Percentiles rank a stretch among this genome's conserved stretches.
These are phyloP conservation scores for Drosophila subpulchrella DNA, from an alignment of 1,140 invertebrate genomes.

Conservation along the genomic window DNA sequence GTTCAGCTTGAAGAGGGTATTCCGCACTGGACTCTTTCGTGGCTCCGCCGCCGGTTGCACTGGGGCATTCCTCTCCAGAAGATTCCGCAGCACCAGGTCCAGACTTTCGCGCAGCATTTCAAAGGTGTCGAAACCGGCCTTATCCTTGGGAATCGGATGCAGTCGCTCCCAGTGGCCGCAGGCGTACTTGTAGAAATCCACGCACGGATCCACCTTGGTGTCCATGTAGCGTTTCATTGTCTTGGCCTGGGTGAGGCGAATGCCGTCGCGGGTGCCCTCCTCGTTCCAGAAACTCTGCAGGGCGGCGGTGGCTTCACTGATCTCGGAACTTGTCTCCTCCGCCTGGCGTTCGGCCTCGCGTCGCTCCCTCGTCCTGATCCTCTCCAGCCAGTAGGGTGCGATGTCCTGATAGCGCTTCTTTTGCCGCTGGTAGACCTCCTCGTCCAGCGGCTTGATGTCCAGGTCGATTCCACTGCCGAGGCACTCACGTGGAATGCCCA, in stretches of 20 bases:
- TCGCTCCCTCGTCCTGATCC: slow-evolving; percentile 26
- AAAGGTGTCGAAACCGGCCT: slow-evolving; percentile 92
- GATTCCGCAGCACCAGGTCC: slow-evolving; percentile 88
- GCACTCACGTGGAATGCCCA: slow-evolving; percentile 72
- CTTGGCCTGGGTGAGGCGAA: slow-evolving; percentile 86
- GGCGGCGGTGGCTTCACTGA: slow-evolving; percentile 37
- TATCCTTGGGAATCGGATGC: slow-evolving; percentile 94
- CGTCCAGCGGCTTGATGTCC: slow-evolving; percentile 8
- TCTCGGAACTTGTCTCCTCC: not conserved
- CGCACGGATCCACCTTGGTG: slow-evolving; percentile 90
- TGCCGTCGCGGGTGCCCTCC: slow-evolving; percentile 85
- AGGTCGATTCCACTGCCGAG: slow-evolving; percentile 31
- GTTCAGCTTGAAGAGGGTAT: slow-evolving; percentile 58
- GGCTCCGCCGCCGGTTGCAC: slow-evolving; percentile 22
- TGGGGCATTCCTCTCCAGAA: slow-evolving; percentile 85
- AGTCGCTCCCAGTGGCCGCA: slow-evolving; percentile 94
- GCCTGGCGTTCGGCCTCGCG: slow-evolving; percentile 50
- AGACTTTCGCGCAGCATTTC: slow-evolving; percentile 92
- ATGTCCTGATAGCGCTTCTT: slow-evolving; percentile 36
- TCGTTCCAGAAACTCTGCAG: slow-evolving; percentile 86
- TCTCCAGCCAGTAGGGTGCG: slow-evolving; percentile 32
- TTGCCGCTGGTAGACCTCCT: slow-evolving; percentile 3
- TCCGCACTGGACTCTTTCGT: slow-evolving; percentile 33
- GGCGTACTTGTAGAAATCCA: slow-evolving; percentile 96
- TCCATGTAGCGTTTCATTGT: slow-evolving; percentile 93